phyloP scores from a whole-genome alignment of 2,113 vertebrate species.

The Nothocercus julius region DNA sequence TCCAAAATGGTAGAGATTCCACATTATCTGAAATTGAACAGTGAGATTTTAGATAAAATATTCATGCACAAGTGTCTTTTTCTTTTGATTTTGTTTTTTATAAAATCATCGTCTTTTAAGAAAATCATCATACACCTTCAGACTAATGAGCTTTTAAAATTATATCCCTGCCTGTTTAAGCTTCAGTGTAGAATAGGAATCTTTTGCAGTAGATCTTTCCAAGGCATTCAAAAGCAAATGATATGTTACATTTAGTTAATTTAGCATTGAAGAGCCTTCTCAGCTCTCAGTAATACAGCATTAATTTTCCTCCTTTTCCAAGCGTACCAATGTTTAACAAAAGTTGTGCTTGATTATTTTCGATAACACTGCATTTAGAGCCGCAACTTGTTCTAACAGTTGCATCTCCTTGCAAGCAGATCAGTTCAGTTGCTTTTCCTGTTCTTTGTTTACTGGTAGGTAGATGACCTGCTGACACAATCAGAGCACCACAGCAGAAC shows the following conservation, averaged over 20 bases:
- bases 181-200: constrained; percentile 17
- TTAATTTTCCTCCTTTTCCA: constrained; percentile 15
- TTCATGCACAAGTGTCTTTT: not conserved
- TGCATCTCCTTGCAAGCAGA: not conserved
- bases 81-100: constrained; percentile 32
- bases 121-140: constrained; percentile 23
- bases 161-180: constrained; percentile 8
- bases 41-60: not conserved
- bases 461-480: constrained; percentile 8
- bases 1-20: not conserved
- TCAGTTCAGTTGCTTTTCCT: not conserved
- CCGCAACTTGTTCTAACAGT: not conserved
- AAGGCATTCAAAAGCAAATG: constrained; percentile 35
- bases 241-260: constrained; percentile 14
- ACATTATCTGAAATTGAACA: not conserved
- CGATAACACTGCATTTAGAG: not conserved
- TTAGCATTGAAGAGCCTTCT: not conserved
- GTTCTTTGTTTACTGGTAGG: not conserved
- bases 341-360: not conserved
- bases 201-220: constrained; percentile 12
- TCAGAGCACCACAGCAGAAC: not conserved
- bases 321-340: not conserved
- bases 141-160: constrained; percentile 43
- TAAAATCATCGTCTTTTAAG: constrained; percentile 8
- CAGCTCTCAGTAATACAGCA: constrained; percentile 24